Evolutionary conservation across 2,113 vertebrate species (phyloP).

Genomic region (Cebus imitator): DNA sequence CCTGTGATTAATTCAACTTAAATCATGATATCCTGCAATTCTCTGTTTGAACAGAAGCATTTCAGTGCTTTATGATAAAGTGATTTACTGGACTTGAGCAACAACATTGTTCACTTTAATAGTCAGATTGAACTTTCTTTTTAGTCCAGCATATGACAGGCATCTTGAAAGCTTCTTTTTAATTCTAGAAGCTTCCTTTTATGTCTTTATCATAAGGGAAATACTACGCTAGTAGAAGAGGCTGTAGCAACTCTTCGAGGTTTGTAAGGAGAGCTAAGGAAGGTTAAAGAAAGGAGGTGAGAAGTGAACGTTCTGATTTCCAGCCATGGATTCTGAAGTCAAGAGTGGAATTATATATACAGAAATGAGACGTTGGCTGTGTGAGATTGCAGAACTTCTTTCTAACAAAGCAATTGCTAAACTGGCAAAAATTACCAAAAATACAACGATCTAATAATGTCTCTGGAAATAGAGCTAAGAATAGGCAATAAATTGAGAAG

Average conservation of each 20-base stretch:
- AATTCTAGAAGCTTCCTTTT: constrained; percentile 3
- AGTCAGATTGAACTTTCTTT: background rate
- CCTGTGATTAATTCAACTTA: background rate
- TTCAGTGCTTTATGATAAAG: background rate
- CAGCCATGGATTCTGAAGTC: background rate
- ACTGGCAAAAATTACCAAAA: background rate
- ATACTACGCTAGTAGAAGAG: background rate
- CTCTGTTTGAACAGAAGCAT: background rate
- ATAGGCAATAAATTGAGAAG: background rate
- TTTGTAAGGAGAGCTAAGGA: background rate
- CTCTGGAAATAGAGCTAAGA: background rate
- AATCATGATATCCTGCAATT: background rate
- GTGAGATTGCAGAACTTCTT: background rate
- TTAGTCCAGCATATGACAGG: background rate
- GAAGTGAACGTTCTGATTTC: background rate
- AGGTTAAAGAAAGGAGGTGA: background rate
- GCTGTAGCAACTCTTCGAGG: background rate
- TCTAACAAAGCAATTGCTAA: background rate
- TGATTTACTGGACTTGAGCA: background rate
- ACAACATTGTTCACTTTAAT: background rate
- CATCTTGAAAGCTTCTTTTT: constrained; percentile 9
- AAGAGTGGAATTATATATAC: background rate
- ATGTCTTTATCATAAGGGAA: background rate
- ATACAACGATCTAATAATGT: background rate
- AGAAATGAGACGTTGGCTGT: background rate